A percentile compares a stretch with the other conserved stretches of the same genome.
phyloP scores from a whole-genome alignment of 2,888 invertebrate genomes.

The Drymonia ruficornis region DNA sequence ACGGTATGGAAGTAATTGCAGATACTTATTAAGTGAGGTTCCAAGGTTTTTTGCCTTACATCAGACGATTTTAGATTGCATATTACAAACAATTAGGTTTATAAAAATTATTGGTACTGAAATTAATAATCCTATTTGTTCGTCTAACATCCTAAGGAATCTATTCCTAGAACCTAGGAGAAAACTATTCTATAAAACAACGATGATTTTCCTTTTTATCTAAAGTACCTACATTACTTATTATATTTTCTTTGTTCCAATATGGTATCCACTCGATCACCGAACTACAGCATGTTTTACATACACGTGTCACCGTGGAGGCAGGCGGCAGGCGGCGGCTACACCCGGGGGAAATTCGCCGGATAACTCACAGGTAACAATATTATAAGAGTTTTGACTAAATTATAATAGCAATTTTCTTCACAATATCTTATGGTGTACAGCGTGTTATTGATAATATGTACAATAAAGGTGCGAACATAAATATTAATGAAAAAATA shows the following conservation, averaged over 20 bases:
- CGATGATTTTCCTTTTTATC: too few species aligned
- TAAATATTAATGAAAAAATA: too few species aligned
- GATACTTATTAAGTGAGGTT: not conserved
- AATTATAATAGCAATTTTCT: constrained; percentile 34
- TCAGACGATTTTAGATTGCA: too few species aligned
- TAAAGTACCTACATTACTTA: too few species aligned
- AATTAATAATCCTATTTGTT: too few species aligned
- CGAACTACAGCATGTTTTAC: constrained; percentile 19
- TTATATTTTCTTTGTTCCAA: constrained; percentile 3
- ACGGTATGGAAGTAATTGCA: too few species aligned
- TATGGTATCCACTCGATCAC: constrained; percentile 30
- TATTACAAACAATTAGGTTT: too few species aligned
- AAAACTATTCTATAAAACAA: too few species aligned
- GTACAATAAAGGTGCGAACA: not conserved
- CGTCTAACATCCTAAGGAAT: too few species aligned
- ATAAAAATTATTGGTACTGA: too few species aligned
- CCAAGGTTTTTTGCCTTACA: not conserved
- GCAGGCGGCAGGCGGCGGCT: constrained; percentile 30
- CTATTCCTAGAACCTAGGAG: too few species aligned
- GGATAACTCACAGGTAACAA: constrained; percentile 33
- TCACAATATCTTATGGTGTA: constrained; percentile 5
- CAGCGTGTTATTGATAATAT: not conserved
- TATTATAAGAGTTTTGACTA: constrained; percentile 42
- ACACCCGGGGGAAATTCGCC: constrained; percentile 39
- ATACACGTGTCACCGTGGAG: constrained; percentile 34